These are phyloP conservation scores for Gonioctena quinquepunctata DNA, from an alignment of 1,140 invertebrate genomes.

Conservation along the genomic window DNA sequence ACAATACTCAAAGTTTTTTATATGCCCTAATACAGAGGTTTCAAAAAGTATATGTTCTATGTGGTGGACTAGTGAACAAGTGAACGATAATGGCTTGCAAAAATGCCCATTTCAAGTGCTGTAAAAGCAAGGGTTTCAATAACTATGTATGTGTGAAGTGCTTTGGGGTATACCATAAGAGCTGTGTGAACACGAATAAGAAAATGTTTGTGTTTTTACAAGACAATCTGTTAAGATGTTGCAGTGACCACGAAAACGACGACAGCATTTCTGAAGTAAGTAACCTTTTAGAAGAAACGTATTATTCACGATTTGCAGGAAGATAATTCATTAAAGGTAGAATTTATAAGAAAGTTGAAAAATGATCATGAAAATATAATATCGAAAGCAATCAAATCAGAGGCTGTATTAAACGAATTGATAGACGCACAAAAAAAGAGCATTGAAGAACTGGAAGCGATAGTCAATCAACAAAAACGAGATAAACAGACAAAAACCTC, in stretches of 20 bases:
- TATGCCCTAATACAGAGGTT: too few species aligned
- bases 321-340: background rate
- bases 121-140: background rate
- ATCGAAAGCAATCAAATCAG: slow-evolving; percentile 1
- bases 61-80: too few species aligned
- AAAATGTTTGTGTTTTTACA: background rate
- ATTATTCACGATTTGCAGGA: background rate
- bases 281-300: slow-evolving; percentile 4
- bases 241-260: background rate
- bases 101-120: background rate
- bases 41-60: too few species aligned
- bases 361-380: background rate
- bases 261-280: background rate
- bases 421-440: background rate
- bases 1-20: too few species aligned
- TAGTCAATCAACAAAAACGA: background rate
- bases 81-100: background rate
- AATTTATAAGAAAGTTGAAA: slow-evolving; percentile 1
- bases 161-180: background rate
- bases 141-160: background rate
- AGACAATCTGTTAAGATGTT: background rate
- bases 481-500: background rate
- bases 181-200: background rate
- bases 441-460: background rate
- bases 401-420: background rate